Base-by-base conservation (phyloP, 2,797 vertebrate genomes). In the Brachymystax lenok region DNA sequence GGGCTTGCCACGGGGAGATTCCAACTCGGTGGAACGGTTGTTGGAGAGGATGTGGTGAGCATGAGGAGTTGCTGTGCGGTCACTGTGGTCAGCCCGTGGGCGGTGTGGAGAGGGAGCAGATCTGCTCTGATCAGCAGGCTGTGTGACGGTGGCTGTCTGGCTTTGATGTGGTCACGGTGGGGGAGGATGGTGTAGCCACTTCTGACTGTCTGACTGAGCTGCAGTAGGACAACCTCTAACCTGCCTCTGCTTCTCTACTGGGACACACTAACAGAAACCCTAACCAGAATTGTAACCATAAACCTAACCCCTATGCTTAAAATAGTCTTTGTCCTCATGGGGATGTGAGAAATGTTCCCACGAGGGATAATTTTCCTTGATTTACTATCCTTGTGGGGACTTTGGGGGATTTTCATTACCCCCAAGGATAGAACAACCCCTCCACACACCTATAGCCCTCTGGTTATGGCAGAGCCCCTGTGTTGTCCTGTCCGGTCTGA, bases 1-100 rank as follows among this genome's bases (percentile, higher is more conserved):
- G 88, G 90, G 77, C 85, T 91, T 90, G 85, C 90, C 90, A 75
- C 59, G 1, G 92, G 91, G 91, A 88, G 83, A 90, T 92, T 92
- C 91, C 90, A 91, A 76, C 80, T 80, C 77, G 73, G 79, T 81
- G 78, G 82, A 90, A 76, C 78, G 74, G 72, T 71, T 82, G 35
- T 70, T 64, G 63, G 74, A 3, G 3, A 71, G 83, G 89, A 90
- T 91, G 89, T 91, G 91, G 89, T 80, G 78, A 83, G 75, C 82
- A 72, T 79, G 79, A 83, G 63, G 40, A 87, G 83, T 89, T 85
- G 63, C 78, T 77, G 82, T 88, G 89, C 75, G 90, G 88, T 84
- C 52, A 83, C 74, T 88, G 78, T 86, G 91, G 92, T 88, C 75
- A 75, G 71, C 51, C 73, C 4, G 67, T 75, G 79, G 84, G 67